Percentiles rank a stretch among this genome's conserved stretches.
phyloP scores from a whole-genome alignment of 2,888 invertebrate genomes.

The Chaitophorus viminalis region DNA sequence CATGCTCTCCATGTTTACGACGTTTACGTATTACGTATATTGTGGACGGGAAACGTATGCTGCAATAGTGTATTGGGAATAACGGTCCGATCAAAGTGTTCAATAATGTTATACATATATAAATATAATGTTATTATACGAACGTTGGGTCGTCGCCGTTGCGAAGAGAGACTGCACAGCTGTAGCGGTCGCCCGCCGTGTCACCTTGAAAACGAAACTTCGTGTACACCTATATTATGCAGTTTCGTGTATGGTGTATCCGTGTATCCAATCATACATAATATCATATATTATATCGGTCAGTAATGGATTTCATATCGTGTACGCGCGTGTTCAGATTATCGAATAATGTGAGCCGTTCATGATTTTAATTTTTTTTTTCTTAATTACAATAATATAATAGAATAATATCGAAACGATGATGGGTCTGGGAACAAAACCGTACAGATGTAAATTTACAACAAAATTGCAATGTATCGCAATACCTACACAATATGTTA shows the following conservation, averaged over 20 bases:
- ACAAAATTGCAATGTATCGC: neutral
- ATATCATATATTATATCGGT: too few species aligned
- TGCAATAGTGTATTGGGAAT: neutral
- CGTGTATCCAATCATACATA: neutral
- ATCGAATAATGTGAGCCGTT: neutral
- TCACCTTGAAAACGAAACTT: neutral
- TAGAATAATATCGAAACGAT: too few species aligned
- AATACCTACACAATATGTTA: too few species aligned
- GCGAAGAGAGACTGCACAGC: too few species aligned
- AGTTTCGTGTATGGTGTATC: too few species aligned
- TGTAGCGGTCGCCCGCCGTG: neutral
- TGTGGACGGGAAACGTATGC: neutral
- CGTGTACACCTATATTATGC: too few species aligned
- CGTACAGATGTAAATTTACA: neutral
- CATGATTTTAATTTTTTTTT: neutral
- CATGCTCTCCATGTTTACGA: neutral
- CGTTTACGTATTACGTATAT: too few species aligned
- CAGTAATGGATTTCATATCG: neutral
- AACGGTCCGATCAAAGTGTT: neutral
- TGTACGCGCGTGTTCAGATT: neutral
- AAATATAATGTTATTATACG: too few species aligned
- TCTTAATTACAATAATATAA: too few species aligned
- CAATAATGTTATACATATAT: neutral
- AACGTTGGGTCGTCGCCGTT: neutral
- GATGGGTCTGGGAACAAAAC: neutral